Evolutionary conservation across 2,888 invertebrate genomes (phyloP), one percentile per base, ranked within the genome.

Genomic region (Drosophila limbata): DNA sequence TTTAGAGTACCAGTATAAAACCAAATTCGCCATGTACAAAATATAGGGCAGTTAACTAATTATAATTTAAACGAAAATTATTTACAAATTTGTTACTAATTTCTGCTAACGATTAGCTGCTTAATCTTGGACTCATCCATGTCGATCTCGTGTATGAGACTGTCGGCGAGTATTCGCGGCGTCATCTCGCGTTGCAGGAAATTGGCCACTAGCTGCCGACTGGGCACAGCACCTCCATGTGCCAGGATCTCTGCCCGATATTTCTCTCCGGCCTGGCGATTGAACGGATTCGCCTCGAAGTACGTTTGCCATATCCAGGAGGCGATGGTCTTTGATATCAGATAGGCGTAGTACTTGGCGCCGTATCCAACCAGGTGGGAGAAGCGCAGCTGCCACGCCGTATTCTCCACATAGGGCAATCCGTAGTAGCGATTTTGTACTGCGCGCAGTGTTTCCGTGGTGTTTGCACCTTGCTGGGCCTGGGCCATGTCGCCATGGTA

Each of bases 291-390:
- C 0, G 92, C 91, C 87, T 95, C 94, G 90, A 99, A 98, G 91
- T 96, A 95, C 19, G 95, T 94, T 90, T 96, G 96, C 99, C 99
- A 99, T 73, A 98, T 97, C 93, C 96, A 96, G 63, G 97, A 96
- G 0, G 99, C 98, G 53, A 98, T 95, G 9, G 98, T 97, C 87
- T 97, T 95, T 0, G 99, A 99, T 89, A 99, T 96, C 73, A 99
- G 93, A 93, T 99, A 99, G 0, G 99, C 97, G 92, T 99, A 99
- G 93, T 99, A 99, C 93, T 98, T 99, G 0, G 99, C 99, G 40
- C 99, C 99, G 93, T 99, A 99, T 1, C 99, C 98, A 4, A 99
- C 97, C 60, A 99, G 93, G 93, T 99, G 99, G 71, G 98, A 97
- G 93, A 99, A 99, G 66, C 99, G 94, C 84, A 98, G 94, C 90